Conservation (phyloP, 92 coral and sea anemone species). For the Blastomussa wellsi region DNA sequence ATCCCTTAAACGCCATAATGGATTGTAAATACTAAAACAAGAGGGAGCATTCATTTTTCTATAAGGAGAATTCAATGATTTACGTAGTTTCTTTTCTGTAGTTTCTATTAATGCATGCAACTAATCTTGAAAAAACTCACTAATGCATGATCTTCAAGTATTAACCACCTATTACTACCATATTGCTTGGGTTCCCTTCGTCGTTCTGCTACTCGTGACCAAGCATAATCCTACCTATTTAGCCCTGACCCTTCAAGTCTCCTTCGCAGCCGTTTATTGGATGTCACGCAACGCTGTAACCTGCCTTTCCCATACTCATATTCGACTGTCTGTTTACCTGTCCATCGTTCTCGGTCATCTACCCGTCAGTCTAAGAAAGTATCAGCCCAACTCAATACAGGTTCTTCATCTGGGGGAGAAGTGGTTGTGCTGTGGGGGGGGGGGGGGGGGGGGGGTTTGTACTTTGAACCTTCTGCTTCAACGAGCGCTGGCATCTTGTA, state of each 20-base stretch:
- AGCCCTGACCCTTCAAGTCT: background rate
- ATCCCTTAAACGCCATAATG: background rate
- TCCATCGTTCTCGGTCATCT: background rate
- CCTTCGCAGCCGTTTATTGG: no score
- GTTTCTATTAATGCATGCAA: background rate
- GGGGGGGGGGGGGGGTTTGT: background rate
- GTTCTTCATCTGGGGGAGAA: background rate
- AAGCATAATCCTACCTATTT: background rate
- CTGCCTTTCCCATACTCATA: background rate
- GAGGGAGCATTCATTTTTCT: constrained; percentile 20
- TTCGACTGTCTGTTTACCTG: background rate
- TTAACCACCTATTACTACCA: background rate
- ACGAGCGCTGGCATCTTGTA: background rate
- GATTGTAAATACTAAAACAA: background rate
- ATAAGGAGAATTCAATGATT: background rate
- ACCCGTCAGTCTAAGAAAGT: background rate
- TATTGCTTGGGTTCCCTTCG: background rate
- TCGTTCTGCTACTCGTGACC: background rate
- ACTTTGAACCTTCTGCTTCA: background rate
- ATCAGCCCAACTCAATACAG: background rate
- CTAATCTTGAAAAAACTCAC: background rate
- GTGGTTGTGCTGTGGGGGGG: background rate
- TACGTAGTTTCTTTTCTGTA: background rate
- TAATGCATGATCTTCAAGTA: background rate
- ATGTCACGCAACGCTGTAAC: background rate